Evolutionary conservation across 1,140 invertebrate genomes (phyloP).

Genomic region (Temnothorax longispinosus): DNA sequence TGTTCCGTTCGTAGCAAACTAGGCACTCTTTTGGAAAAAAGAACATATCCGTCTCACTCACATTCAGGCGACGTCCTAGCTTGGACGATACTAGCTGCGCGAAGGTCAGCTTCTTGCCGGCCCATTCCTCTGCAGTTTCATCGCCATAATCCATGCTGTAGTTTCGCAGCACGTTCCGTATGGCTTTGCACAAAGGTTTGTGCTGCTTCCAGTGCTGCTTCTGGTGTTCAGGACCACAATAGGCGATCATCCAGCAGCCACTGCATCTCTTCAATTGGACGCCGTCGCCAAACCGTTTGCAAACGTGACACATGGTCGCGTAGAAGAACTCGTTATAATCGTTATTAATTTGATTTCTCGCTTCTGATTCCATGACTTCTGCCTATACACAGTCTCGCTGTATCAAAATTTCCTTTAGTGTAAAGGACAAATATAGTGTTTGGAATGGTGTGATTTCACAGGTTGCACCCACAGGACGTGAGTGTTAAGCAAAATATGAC

Average conservation of each 20-base stretch:
- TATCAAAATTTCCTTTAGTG: not conserved
- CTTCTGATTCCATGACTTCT: not conserved
- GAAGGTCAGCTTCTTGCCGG: constrained; percentile 70
- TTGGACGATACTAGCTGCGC: constrained; percentile 72
- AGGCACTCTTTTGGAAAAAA: constrained; percentile 75
- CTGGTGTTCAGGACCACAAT: constrained; percentile 78
- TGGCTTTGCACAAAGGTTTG: constrained; percentile 76
- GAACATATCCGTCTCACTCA: constrained; percentile 78
- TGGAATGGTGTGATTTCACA: no score
- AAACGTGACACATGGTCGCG: constrained; percentile 79
- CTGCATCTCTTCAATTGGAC: constrained; percentile 71
- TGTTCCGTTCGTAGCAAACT: constrained; percentile 70
- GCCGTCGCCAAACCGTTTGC: constrained; percentile 70
- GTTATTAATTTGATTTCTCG: no score
- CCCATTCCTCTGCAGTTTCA: constrained; percentile 62
- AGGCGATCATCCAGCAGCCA: constrained; percentile 80
- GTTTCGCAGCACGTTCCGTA: constrained; percentile 64
- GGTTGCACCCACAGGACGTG: no score
- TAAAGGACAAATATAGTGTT: not conserved
- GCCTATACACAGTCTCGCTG: not conserved
- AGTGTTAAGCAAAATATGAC: no score
- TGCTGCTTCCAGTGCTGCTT: constrained; percentile 79
- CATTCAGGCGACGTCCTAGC: constrained; percentile 66
- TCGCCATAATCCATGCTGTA: constrained; percentile 42
- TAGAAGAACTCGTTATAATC: constrained; percentile 62